Percentiles rank a stretch among this genome's conserved stretches.
Conservation (phyloP, 2,888 invertebrate genomes). For the Cybosia mesomella region DNA sequence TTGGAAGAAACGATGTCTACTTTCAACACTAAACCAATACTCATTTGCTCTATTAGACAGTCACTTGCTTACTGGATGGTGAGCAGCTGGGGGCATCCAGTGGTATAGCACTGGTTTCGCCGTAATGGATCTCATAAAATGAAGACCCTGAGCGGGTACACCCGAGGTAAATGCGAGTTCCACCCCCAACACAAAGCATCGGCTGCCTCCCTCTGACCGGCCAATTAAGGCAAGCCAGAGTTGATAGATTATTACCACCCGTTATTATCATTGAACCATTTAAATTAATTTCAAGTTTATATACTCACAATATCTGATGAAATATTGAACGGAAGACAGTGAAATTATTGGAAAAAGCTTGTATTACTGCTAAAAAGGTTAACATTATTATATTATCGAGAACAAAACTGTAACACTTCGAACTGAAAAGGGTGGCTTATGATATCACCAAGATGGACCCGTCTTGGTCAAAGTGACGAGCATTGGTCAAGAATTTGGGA, state of each 20-base stretch:
- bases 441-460: too few relatives aligned
- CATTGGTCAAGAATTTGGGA: not conserved
- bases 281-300: not conserved
- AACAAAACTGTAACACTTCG: not conserved
- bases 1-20: not conserved
- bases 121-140: not conserved
- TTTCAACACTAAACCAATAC: not conserved
- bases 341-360: not conserved
- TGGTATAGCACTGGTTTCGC: not conserved
- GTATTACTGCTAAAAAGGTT: not conserved
- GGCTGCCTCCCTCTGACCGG: not conserved
- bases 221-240: not conserved
- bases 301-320: not conserved
- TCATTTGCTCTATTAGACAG: not conserved
- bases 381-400: not conserved
- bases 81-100: not conserved
- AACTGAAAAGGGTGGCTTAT: not conserved
- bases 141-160: not conserved
- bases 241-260: not conserved
- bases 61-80: not conserved
- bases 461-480: not conserved
- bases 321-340: not conserved
- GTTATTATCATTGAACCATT: slow-evolving; percentile 1
- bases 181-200: not conserved
- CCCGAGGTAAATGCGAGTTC: not conserved